Conservation (phyloP, 2,113 vertebrate genomes). For the Tupaia tana region DNA sequence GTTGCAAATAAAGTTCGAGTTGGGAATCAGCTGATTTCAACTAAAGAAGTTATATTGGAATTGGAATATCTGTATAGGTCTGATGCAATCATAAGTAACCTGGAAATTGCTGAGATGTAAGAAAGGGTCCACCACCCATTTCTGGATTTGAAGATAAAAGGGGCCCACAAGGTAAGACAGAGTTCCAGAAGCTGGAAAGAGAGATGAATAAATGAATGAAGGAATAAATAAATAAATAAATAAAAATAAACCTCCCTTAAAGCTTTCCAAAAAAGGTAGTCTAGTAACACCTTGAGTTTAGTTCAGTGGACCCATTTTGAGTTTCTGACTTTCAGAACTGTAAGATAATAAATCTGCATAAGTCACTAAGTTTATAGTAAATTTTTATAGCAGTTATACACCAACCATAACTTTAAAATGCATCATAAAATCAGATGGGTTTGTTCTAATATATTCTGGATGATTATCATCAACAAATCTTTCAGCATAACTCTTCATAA, state of each 20-base stretch:
- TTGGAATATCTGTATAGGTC: neutral
- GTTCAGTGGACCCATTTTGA: neutral
- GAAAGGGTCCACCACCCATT: neutral
- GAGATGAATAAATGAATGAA: too few species aligned
- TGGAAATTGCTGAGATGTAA: neutral
- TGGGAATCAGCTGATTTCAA: neutral
- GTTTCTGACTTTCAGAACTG: neutral
- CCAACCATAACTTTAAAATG: neutral
- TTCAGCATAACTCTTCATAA: neutral
- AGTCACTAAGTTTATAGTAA: neutral
- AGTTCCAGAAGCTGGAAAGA: neutral
- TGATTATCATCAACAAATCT: neutral
- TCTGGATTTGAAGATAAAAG: neutral
- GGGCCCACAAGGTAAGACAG: neutral
- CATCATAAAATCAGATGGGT: neutral
- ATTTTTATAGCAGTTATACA: neutral
- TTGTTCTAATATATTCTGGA: neutral
- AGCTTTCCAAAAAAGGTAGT: neutral
- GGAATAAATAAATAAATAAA: neutral
- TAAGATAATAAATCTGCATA: neutral
- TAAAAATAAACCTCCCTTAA: neutral
- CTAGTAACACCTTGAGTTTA: neutral
- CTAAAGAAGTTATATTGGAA: neutral
- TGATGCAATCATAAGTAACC: neutral
- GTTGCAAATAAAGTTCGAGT: neutral